Evolutionary conservation across 2,113 vertebrate species (phyloP).

Genomic region (Nansenia antarctica): DNA sequence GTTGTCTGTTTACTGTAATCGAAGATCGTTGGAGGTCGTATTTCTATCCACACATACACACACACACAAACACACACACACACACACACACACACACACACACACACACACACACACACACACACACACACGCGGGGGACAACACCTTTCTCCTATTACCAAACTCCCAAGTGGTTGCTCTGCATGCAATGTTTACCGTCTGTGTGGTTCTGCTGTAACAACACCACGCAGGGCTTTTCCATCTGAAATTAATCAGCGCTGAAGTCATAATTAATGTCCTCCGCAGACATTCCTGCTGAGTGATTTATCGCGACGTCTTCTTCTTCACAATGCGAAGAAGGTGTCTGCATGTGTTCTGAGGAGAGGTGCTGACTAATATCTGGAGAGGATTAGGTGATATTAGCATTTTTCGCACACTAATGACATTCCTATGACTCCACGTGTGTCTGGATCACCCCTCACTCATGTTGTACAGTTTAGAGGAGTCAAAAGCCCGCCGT

Average conservation of each 20-base stretch:
- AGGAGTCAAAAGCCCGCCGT: conserved; percentile 23
- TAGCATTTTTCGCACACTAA: conserved; percentile 53
- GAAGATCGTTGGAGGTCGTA: neutral
- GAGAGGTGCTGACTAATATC: conserved; percentile 46
- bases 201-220: conserved; percentile 30
- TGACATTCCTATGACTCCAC: conserved; percentile 54
- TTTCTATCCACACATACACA: neutral
- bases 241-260: conserved; percentile 58
- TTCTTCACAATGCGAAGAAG: conserved; percentile 26
- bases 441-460: conserved; percentile 51
- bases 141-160: conserved; percentile 38
- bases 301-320: conserved; percentile 61
- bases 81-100: neutral
- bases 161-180: neutral
- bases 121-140: neutral
- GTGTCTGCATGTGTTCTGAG: neutral
- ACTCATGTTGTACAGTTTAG: conserved; percentile 21
- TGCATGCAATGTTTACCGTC: conserved; percentile 30
- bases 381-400: conserved; percentile 40
- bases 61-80: neutral
- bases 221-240: conserved; percentile 28
- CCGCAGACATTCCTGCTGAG: conserved; percentile 31
- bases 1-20: neutral
- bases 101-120: neutral
- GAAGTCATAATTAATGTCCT: conserved; percentile 59